These are phyloP conservation scores for Sycobia sp. DNA, from an alignment of 1,140 invertebrate genomes.

Conservation along the genomic window DNA sequence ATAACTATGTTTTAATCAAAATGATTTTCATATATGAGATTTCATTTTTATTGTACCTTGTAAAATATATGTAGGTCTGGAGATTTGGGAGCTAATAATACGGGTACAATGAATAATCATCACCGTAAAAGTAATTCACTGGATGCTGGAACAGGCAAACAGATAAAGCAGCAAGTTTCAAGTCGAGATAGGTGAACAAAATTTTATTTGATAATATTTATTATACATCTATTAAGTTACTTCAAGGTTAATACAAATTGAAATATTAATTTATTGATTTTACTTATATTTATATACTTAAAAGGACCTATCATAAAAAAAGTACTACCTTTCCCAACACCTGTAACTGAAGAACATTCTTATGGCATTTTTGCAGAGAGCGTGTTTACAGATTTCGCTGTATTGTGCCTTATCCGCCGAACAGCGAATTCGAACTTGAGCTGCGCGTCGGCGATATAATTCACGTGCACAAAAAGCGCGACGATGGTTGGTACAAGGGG, in stretches of 20 bases:
- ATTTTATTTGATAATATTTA: too few species aligned
- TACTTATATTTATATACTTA: too few species aligned
- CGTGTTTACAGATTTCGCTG: constrained; percentile 76
- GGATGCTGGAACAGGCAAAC: constrained; percentile 68
- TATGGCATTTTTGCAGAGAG: constrained; percentile 48
- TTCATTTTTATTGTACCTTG: too few species aligned
- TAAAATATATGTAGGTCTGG: constrained; percentile 43
- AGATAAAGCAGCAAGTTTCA: constrained; percentile 60
- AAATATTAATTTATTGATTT: neutral
- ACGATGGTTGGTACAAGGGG: constrained; percentile 96
- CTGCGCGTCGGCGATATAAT: constrained; percentile 89
- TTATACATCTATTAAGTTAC: too few species aligned
- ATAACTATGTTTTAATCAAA: too few species aligned
- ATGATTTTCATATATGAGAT: too few species aligned
- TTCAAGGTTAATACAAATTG: neutral
- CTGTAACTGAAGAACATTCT: too few species aligned
- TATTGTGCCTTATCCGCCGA: constrained; percentile 92
- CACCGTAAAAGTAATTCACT: constrained; percentile 82
- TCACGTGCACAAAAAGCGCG: constrained; percentile 88
- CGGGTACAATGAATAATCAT: constrained; percentile 55
- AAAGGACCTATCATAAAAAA: too few species aligned
- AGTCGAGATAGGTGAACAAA: constrained; percentile 66
- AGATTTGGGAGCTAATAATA: constrained; percentile 48
- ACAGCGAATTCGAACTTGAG: constrained; percentile 90
- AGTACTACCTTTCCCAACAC: too few species aligned